A percentile compares a stretch with the other conserved stretches of the same genome.
phyloP scores from a whole-genome alignment of 1,140 invertebrate genomes.

The Anoplophora glabripennis region DNA sequence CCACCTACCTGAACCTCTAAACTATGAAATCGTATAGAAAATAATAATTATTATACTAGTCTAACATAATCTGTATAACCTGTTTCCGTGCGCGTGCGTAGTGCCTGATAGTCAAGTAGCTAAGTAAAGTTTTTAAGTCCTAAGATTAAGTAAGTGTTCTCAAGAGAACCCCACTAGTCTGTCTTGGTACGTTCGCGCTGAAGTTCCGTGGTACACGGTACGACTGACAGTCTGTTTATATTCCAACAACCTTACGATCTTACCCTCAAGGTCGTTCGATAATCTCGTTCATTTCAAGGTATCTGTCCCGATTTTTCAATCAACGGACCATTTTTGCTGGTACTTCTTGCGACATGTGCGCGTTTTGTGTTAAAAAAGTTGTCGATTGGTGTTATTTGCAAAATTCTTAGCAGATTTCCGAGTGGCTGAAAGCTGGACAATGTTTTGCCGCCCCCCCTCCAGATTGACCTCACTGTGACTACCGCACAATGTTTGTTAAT shows the following conservation, averaged over 20 bases:
- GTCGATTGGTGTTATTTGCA: slow-evolving; percentile 27
- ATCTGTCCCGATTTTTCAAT: slow-evolving; percentile 17
- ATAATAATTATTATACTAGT: too few relatives aligned
- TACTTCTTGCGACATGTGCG: slow-evolving; percentile 1
- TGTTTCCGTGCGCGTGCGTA: too few relatives aligned
- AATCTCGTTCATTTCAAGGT: slow-evolving; percentile 22
- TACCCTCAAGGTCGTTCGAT: slow-evolving; percentile 39
- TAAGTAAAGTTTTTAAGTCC: too few relatives aligned
- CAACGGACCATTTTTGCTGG: slow-evolving; percentile 13
- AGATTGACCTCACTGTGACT: slow-evolving; percentile 22
- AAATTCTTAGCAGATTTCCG: slow-evolving; percentile 40
- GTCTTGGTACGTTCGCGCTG: too few relatives aligned
- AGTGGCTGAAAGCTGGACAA: slow-evolving; percentile 39
- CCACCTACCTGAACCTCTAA: too few relatives aligned
- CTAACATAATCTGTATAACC: too few relatives aligned
- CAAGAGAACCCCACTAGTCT: too few relatives aligned
- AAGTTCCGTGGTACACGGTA: neutral
- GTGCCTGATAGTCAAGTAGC: too few relatives aligned
- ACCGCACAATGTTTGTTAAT: slow-evolving; percentile 21
- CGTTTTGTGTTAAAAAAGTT: slow-evolving; percentile 19
- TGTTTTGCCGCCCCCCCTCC: slow-evolving; percentile 31
- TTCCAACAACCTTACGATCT: slow-evolving; percentile 22
- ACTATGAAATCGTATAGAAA: too few relatives aligned
- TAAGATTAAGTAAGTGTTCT: too few relatives aligned
- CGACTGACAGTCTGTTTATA: slow-evolving; percentile 24